These are phyloP conservation scores for Tipula confusa DNA, from an alignment of 2,888 invertebrate species.

Conservation along the genomic window DNA sequence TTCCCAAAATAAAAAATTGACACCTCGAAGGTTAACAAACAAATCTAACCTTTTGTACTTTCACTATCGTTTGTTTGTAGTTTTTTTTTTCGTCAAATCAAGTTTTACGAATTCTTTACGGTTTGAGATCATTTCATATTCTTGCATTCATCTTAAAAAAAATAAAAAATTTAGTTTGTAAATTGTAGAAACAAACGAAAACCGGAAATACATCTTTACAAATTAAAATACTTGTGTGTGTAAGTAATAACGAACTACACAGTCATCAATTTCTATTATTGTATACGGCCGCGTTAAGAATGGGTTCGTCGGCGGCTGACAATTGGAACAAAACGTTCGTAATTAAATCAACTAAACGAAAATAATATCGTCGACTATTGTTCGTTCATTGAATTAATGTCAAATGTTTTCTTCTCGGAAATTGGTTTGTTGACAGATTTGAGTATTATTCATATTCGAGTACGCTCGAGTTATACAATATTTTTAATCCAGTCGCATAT, in stretches of 20 bases:
- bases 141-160: background rate
- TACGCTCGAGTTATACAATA: background rate
- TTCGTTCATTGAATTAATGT: background rate
- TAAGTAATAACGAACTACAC: background rate
- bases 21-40: constrained; percentile 6
- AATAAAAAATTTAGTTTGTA: no score
- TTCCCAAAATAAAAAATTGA: background rate
- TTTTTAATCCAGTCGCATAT: background rate
- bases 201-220: background rate
- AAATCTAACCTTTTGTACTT: background rate
- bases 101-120: background rate
- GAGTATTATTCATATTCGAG: background rate
- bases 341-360: background rate
- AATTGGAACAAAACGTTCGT: background rate
- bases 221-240: background rate
- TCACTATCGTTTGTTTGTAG: background rate
- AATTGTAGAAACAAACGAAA: no score
- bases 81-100: background rate
- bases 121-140: background rate
- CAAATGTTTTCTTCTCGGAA: background rate
- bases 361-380: background rate
- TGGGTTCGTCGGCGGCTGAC: background rate
- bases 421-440: background rate
- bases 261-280: background rate
- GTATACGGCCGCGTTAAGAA: background rate